Evolutionary conservation across 2,797 vertebrate genomes (phyloP).

Genomic region (Morelia viridis): DNA sequence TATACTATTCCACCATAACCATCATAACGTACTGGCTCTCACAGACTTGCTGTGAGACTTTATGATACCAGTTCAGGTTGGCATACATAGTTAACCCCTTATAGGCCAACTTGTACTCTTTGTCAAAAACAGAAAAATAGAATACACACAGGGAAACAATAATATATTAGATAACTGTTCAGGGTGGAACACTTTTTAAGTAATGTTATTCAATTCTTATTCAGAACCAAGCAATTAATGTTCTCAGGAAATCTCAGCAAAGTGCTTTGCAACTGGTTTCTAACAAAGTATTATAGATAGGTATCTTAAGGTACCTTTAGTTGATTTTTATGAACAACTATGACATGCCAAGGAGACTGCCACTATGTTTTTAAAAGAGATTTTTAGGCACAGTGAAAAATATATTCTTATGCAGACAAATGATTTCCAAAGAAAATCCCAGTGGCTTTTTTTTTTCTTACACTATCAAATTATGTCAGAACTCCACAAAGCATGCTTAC

Average conservation of each 20-base stretch:
- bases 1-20: neutral
- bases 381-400: neutral
- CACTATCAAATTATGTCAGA: neutral
- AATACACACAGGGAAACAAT: neutral
- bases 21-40: neutral
- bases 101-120: neutral
- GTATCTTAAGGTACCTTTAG: slow-evolving; percentile 7
- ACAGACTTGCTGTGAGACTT: neutral
- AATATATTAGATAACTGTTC: neutral
- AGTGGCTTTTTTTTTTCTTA: neutral
- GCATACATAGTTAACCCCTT: neutral
- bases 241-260: neutral
- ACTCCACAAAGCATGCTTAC: neutral
- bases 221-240: neutral
- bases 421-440: neutral
- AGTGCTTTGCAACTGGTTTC: neutral
- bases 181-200: neutral
- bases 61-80: neutral
- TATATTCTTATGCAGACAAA: neutral
- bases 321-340: slow-evolving; percentile 11
- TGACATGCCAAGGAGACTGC: neutral
- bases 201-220: neutral
- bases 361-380: slow-evolving; percentile 6
- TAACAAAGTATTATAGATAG: neutral
- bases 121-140: neutral